phyloP scores from a whole-genome alignment of 2,888 invertebrate species.

The Portevinia maculata region DNA sequence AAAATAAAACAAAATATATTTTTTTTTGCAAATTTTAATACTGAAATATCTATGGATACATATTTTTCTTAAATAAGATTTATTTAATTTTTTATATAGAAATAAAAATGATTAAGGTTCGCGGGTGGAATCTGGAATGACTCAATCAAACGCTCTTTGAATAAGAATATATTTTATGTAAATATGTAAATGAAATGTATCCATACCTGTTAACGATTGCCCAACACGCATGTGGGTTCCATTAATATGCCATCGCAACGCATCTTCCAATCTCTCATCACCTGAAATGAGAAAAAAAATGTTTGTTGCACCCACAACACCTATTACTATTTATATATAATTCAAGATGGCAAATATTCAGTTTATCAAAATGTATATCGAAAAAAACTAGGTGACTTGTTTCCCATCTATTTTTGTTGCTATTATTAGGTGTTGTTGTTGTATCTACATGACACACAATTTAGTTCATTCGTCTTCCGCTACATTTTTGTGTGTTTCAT shows the following conservation, averaged over 20 bases:
- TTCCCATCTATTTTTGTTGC: constrained; percentile 25
- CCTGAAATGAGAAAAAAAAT: not conserved
- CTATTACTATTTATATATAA: too few species aligned
- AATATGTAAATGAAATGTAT: not conserved
- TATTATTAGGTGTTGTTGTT: constrained; percentile 59
- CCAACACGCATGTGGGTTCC: not conserved
- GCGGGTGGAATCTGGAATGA: too few species aligned
- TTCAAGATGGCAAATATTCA: constrained; percentile 11
- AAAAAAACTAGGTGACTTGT: constrained; percentile 51
- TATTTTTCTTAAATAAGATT: too few species aligned
- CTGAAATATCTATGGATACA: too few species aligned
- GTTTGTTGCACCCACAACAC: constrained; percentile 29
- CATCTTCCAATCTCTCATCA: not conserved
- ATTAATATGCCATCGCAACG: not conserved
- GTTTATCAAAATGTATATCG: constrained; percentile 15
- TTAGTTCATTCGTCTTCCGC: constrained; percentile 52
- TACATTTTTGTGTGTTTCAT: constrained; percentile 7
- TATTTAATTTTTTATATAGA: too few species aligned
- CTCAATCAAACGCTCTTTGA: too few species aligned
- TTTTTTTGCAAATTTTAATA: too few species aligned
- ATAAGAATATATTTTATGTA: too few species aligned
- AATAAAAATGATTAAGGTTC: too few species aligned
- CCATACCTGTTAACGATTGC: not conserved
- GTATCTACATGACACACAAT: constrained; percentile 44
- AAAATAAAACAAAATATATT: too few species aligned